Evolutionary conservation across 2,888 invertebrate genomes (phyloP).

Genomic region (Heliothis peltigera): DNA sequence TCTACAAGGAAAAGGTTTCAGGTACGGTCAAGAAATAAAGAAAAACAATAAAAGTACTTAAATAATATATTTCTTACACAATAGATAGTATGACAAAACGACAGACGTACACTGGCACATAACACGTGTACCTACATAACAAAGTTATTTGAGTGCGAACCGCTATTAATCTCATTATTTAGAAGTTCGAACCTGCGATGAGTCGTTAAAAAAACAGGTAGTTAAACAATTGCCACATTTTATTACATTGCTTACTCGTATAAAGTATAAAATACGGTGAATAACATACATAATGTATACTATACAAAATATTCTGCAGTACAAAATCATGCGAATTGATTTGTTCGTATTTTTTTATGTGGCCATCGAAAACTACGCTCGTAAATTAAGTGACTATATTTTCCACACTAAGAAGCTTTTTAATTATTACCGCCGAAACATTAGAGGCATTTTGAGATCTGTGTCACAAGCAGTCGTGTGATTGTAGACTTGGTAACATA

Average conservation of each 20-base stretch:
- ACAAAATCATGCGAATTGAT: background rate
- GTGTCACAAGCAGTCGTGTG: background rate
- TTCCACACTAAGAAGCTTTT: slow-evolving; percentile 40
- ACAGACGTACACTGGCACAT: slow-evolving; percentile 32
- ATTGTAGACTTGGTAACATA: background rate
- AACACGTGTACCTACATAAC: slow-evolving; percentile 8
- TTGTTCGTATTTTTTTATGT: background rate
- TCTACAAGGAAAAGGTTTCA: background rate
- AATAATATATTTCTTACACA: slow-evolving; percentile 29
- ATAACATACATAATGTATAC: too few species aligned
- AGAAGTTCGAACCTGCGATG: background rate
- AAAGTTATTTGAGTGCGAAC: slow-evolving; percentile 8
- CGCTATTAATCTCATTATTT: slow-evolving; percentile 1
- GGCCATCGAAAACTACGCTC: slow-evolving; percentile 8
- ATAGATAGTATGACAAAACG: slow-evolving; percentile 31
- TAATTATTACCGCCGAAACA: slow-evolving; percentile 28
- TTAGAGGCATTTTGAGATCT: slow-evolving; percentile 25
- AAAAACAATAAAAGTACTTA: slow-evolving; percentile 29
- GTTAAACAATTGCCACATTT: background rate
- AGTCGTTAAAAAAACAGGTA: slow-evolving; percentile 14
- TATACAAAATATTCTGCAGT: background rate
- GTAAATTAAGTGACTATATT: slow-evolving; percentile 45
- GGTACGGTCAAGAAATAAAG: too few species aligned
- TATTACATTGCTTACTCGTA: too few species aligned
- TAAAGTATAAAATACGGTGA: too few species aligned